Evolutionary conservation across 2,888 invertebrate genomes (phyloP).

Genomic region (Archips xylosteana): DNA sequence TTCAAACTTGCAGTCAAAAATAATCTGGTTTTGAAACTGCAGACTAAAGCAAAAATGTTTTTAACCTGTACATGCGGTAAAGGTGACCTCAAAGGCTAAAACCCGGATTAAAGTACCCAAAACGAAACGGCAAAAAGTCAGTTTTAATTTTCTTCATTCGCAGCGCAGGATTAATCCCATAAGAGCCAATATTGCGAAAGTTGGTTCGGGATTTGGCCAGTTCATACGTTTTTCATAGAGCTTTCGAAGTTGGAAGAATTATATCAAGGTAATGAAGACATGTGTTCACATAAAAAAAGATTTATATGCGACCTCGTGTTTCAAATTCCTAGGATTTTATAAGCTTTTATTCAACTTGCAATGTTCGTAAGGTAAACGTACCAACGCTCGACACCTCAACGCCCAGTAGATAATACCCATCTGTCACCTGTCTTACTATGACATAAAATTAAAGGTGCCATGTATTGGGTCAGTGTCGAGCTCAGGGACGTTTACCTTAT

Average conservation of each 20-base stretch:
- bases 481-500: too few species aligned
- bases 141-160: slow-evolving; percentile 19
- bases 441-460: too few species aligned
- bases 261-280: slow-evolving; percentile 44
- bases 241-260: slow-evolving; percentile 41
- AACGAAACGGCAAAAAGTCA: slow-evolving; percentile 12
- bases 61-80: background rate
- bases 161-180: slow-evolving; percentile 59
- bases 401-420: too few species aligned
- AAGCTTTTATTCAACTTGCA: background rate
- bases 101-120: background rate
- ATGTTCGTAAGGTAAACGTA: too few species aligned
- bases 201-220: slow-evolving; percentile 56
- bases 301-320: slow-evolving; percentile 30
- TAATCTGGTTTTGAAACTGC: background rate
- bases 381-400: too few species aligned
- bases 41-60: background rate
- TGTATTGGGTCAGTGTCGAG: too few species aligned
- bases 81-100: background rate
- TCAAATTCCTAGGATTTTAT: background rate
- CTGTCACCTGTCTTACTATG: too few species aligned
- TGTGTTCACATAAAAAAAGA: slow-evolving; percentile 46
- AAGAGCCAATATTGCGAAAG: slow-evolving; percentile 68
- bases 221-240: slow-evolving; percentile 55
- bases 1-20: too few species aligned